Conservation (phyloP, 2,888 invertebrate genomes). For the Watsonalla cultraria region DNA sequence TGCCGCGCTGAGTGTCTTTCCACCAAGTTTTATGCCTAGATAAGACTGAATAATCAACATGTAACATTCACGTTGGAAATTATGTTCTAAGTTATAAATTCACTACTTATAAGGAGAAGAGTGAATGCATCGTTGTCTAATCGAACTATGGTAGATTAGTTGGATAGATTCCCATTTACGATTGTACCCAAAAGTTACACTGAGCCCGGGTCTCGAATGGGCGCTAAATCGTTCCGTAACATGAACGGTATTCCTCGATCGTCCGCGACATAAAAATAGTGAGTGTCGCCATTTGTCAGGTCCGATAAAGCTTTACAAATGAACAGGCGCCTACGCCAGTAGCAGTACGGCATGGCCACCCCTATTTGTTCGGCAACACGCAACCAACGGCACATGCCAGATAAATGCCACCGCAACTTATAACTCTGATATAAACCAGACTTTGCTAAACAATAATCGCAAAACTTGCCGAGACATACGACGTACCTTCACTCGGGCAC, state of each 20-base stretch:
- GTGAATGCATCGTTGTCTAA: too few relatives aligned
- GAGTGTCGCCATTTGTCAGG: conserved; percentile 63
- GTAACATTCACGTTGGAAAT: conserved; percentile 35
- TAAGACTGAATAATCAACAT: conserved; percentile 68
- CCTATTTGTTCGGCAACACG: conserved; percentile 60
- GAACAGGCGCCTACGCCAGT: conserved; percentile 58
- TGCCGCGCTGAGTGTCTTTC: conserved; percentile 63
- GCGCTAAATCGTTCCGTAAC: conserved; percentile 29
- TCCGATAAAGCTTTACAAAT: conserved; percentile 71
- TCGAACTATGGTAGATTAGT: neutral
- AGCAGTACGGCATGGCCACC: conserved; percentile 45
- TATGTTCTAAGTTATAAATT: neutral
- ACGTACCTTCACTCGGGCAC: too few relatives aligned
- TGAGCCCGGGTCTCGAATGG: conserved; percentile 22
- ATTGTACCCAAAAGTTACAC: conserved; percentile 10
- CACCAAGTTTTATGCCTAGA: conserved; percentile 66
- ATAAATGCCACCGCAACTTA: conserved; percentile 53
- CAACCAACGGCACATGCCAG: conserved; percentile 53
- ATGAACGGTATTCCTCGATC: conserved; percentile 48
- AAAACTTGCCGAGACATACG: conserved; percentile 15
- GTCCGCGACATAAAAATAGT: conserved; percentile 61
- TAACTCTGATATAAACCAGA: conserved; percentile 46
- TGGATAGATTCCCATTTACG: neutral
- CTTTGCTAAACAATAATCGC: conserved; percentile 37
- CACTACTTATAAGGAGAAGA: too few relatives aligned